Percentiles rank a stretch among this genome's conserved stretches.
phyloP scores from a whole-genome alignment of 64 coral and sea anemone genomes.

The Dendronephthya gigantea region DNA sequence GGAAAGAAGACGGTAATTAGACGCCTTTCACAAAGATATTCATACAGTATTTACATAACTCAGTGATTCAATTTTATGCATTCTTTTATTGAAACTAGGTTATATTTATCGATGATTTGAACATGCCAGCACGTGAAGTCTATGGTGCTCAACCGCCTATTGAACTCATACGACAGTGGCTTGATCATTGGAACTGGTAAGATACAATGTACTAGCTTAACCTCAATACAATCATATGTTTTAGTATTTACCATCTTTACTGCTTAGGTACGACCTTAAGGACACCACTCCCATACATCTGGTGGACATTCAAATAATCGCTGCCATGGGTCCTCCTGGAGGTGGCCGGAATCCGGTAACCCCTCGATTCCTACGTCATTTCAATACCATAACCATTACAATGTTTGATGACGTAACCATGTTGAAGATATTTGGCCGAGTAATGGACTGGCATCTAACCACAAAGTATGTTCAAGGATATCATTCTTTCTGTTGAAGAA shows the following conservation, averaged over 20 bases:
- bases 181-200: slow-evolving; percentile 99
- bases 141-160: slow-evolving; percentile 97
- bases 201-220: too few relatives aligned
- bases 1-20: slow-evolving; percentile 90
- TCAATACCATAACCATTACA: slow-evolving; percentile 95
- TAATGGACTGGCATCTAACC: slow-evolving; percentile 95
- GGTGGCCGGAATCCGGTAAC: slow-evolving; percentile 92
- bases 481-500: too few relatives aligned
- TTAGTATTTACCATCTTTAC: background rate
- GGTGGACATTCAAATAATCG: slow-evolving; percentile 93
- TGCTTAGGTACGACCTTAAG: slow-evolving; percentile 81
- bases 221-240: too few relatives aligned
- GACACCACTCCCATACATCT: slow-evolving; percentile 95
- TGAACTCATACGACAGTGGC: slow-evolving; percentile 86
- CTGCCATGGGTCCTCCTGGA: slow-evolving; percentile 89
- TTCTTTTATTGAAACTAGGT: slow-evolving; percentile 50
- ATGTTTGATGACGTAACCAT: slow-evolving; percentile 90
- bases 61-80: too few relatives aligned
- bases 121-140: slow-evolving; percentile 93
- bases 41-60: too few relatives aligned
- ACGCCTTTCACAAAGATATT: too few relatives aligned
- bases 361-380: slow-evolving; percentile 88
- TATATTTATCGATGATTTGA: slow-evolving; percentile 93
- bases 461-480: slow-evolving; percentile 68
- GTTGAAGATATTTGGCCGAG: slow-evolving; percentile 93